A percentile compares a stretch with the other conserved stretches of the same genome.
Conservation (phyloP, 2,797 vertebrate genomes). For the Varecia variegata region DNA sequence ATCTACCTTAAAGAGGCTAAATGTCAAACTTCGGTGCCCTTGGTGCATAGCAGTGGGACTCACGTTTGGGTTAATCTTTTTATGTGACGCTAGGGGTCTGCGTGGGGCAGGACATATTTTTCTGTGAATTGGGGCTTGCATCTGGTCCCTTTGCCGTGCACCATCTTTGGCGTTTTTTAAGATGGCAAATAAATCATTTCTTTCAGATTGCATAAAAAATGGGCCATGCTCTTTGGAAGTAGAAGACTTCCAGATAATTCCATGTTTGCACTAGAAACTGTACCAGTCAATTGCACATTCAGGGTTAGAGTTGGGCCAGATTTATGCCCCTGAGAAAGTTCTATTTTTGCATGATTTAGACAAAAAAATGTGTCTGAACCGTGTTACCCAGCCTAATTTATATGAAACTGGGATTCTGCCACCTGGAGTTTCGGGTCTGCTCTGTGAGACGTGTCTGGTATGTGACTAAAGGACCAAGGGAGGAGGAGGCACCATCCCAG, state of each 20-base stretch:
- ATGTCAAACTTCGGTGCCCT: background rate
- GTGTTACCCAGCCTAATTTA: constrained; percentile 66
- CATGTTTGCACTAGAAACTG: constrained; percentile 64
- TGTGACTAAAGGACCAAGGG: constrained; percentile 43
- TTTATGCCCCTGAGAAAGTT: constrained; percentile 78
- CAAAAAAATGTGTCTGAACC: constrained; percentile 55
- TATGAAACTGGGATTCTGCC: constrained; percentile 65
- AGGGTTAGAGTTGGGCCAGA: constrained; percentile 62
- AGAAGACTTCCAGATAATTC: constrained; percentile 68
- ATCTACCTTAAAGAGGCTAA: background rate
- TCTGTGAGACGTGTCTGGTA: constrained; percentile 59
- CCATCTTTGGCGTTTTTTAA: background rate
- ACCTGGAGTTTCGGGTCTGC: constrained; percentile 69
- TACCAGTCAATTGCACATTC: constrained; percentile 67
- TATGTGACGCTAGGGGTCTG: accelerated
- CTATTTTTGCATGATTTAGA: constrained; percentile 74
- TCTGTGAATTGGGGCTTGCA: constrained; percentile 40
- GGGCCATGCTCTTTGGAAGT: constrained; percentile 34
- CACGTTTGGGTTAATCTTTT: background rate
- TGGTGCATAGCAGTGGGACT: accelerated
- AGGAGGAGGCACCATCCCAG: background rate
- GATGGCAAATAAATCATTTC: constrained; percentile 67
- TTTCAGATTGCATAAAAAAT: constrained; percentile 70
- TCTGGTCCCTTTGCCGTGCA: constrained; percentile 40
- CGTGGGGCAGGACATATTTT: background rate